phyloP scores from a whole-genome alignment of 2,797 vertebrate genomes.

The Fistularia tabacaria region DNA sequence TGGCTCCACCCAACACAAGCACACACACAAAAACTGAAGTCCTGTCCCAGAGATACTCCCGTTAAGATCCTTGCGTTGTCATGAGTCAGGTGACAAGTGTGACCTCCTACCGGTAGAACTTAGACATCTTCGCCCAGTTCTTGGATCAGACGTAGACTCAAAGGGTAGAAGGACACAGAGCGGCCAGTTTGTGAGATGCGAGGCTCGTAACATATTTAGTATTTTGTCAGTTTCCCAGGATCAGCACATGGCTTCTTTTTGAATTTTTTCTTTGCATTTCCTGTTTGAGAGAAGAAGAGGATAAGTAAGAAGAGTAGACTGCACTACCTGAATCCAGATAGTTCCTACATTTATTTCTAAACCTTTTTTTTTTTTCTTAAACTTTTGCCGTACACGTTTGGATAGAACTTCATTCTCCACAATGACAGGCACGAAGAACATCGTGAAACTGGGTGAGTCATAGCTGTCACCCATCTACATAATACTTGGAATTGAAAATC shows the following conservation, averaged over 20 bases:
- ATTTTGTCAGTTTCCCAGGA: no score
- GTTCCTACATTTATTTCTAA: background rate
- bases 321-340: background rate
- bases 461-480: conserved; percentile 27
- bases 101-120: conserved; percentile 1
- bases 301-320: background rate
- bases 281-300: background rate
- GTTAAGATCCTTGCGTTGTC: no score
- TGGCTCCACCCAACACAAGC: no score
- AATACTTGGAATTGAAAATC: conserved; percentile 21
- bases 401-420: conserved; percentile 15
- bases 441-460: conserved; percentile 64
- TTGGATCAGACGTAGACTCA: conserved; percentile 8
- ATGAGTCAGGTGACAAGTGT: no score
- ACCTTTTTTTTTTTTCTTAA: background rate
- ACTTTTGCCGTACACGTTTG: conserved; percentile 9
- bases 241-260: no score
- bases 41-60: background rate
- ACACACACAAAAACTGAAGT: background rate
- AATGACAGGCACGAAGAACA: conserved; percentile 44
- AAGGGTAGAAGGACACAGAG: background rate
- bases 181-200: background rate
- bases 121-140: conserved; percentile 4
- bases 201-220: background rate
- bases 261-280: no score